Evolutionary conservation across 2,797 vertebrate species (phyloP).

Genomic region (Coccyzus lansbergi): DNA sequence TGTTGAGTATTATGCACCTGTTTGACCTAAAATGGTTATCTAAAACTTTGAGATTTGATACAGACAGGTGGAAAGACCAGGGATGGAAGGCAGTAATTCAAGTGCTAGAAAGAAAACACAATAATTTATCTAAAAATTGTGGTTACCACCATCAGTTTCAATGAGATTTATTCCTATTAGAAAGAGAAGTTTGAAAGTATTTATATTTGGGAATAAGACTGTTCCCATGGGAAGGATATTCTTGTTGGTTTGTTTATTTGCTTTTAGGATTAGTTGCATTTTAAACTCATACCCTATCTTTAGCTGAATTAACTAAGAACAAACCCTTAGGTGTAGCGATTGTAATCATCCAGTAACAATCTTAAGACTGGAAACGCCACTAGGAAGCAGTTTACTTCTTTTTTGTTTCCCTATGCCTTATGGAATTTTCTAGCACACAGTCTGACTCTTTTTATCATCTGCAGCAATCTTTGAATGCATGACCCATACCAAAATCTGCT

Average conservation of each 20-base stretch:
- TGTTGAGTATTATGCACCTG: neutral
- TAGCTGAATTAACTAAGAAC: neutral
- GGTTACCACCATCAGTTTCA: neutral
- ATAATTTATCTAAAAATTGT: neutral
- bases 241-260: neutral
- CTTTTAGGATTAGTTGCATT: neutral
- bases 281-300: neutral
- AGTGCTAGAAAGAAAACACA: neutral
- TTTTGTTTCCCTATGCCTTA: neutral
- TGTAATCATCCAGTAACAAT: neutral
- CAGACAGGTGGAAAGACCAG: neutral
- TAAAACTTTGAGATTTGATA: neutral
- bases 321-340: neutral
- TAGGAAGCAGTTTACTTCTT: neutral
- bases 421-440: conserved; percentile 30
- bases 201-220: neutral
- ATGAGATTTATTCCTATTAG: neutral
- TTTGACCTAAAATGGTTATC: neutral
- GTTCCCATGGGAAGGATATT: neutral
- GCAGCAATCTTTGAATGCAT: conserved; percentile 27
- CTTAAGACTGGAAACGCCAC: neutral
- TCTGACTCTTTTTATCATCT: conserved; percentile 31
- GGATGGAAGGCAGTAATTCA: neutral
- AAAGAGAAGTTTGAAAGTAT: neutral
- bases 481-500: conserved; percentile 17